Evolutionary conservation across 2,888 invertebrate genomes (phyloP).

Genomic region (Strigamia crassipes): DNA sequence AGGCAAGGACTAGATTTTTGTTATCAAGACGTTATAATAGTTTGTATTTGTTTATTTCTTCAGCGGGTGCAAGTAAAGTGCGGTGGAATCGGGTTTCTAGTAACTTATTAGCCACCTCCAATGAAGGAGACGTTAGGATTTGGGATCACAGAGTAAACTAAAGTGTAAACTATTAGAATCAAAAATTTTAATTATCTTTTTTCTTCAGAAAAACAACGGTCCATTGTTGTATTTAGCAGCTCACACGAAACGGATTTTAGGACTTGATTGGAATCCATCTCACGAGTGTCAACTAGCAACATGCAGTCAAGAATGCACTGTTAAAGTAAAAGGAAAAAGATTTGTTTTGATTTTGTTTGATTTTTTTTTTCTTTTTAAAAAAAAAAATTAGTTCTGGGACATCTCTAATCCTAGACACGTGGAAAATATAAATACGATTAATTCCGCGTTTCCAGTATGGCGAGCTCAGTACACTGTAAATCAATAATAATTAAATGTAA

Average conservation of each 20-base stretch:
- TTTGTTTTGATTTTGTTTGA: background rate
- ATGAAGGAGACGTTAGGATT: slow-evolving; percentile 92
- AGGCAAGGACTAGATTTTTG: slow-evolving; percentile 65
- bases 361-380: slow-evolving; percentile 64
- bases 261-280: slow-evolving; percentile 83
- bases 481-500: background rate
- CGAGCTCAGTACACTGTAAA: slow-evolving; percentile 58
- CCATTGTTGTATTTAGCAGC: slow-evolving; percentile 49
- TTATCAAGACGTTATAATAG: background rate
- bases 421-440: slow-evolving; percentile 52
- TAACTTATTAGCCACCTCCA: slow-evolving; percentile 87
- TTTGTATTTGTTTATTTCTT: slow-evolving; percentile 48
- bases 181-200: background rate
- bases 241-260: slow-evolving; percentile 72
- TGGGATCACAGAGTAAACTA: slow-evolving; percentile 87
- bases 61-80: slow-evolving; percentile 79
- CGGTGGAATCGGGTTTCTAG: slow-evolving; percentile 87
- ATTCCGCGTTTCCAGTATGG: slow-evolving; percentile 58
- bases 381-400: slow-evolving; percentile 36
- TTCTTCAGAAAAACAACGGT: slow-evolving; percentile 41
- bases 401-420: background rate
- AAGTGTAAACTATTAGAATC: background rate
- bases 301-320: slow-evolving; percentile 92
- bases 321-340: slow-evolving; percentile 65
- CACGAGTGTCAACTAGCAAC: slow-evolving; percentile 64